Conservation (phyloP, 2,797 vertebrate genomes). For the Gephyroberyx darwinii region DNA sequence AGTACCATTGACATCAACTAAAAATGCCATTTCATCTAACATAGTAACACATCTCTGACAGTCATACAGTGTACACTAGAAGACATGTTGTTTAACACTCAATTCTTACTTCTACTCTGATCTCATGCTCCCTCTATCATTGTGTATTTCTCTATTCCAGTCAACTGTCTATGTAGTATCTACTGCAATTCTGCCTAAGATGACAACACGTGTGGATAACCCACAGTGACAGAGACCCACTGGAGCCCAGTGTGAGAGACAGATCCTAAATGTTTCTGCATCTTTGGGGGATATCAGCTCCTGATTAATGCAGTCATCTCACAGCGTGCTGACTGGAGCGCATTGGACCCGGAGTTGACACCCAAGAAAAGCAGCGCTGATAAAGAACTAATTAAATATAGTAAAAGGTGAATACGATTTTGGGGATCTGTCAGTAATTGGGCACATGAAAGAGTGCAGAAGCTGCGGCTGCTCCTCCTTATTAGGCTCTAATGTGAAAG, state of each 20-base stretch:
- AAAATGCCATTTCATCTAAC: constrained; percentile 5
- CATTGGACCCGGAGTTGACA: constrained; percentile 70
- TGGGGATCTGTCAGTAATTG: constrained; percentile 90
- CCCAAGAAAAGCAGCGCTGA: constrained; percentile 83
- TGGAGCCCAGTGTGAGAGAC: constrained; percentile 50
- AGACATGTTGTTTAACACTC: constrained; percentile 31
- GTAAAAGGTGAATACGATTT: constrained; percentile 88
- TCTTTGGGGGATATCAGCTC: constrained; percentile 57
- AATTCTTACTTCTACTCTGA: constrained; percentile 18
- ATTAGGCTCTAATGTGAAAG: constrained; percentile 90
- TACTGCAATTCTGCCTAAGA: constrained; percentile 27
- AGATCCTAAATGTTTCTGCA: constrained; percentile 53
- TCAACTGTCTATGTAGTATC: constrained; percentile 18
- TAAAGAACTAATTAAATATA: constrained; percentile 92
- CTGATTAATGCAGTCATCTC: constrained; percentile 71
- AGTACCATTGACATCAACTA: neutral
- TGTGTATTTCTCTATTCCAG: constrained; percentile 33
- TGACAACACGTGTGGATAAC: constrained; percentile 56
- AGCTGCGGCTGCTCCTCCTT: constrained; percentile 81
- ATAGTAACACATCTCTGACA: neutral
- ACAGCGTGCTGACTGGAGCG: constrained; percentile 60
- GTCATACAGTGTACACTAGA: constrained; percentile 1
- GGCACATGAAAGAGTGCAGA: constrained; percentile 88
- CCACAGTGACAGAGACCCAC: constrained; percentile 50
- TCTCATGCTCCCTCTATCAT: constrained; percentile 5